A percentile compares a stretch with the other conserved stretches of the same genome.
phyloP scores from a whole-genome alignment of 2,797 vertebrate species.

The Cetoscarus ocellatus region DNA sequence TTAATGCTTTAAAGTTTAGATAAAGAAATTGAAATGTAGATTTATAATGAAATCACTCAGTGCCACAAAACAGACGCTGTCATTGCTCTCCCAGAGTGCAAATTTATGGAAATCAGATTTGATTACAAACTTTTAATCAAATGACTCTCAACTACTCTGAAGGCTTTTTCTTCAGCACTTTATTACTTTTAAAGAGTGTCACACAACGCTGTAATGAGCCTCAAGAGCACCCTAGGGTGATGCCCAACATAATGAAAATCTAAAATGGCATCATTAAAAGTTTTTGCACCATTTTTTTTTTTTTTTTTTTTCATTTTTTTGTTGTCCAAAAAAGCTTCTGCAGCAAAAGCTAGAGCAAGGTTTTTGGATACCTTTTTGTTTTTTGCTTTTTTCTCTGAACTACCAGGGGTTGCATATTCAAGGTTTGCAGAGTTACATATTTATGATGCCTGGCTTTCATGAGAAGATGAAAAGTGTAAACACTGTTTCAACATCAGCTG shows the following conservation, averaged over 20 bases:
- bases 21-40: background rate
- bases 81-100: background rate
- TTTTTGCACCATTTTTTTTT: background rate
- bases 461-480: too few species aligned
- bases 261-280: background rate
- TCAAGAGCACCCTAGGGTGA: background rate
- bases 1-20: background rate
- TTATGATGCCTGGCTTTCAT: too few species aligned
- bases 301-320: too few species aligned
- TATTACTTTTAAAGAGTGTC: slow-evolving; percentile 1
- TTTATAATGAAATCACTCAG: background rate
- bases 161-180: background rate
- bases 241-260: background rate
- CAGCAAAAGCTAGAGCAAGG: too few species aligned
- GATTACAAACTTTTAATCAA: slow-evolving; percentile 9
- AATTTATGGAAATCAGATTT: slow-evolving; percentile 9
- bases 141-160: background rate
- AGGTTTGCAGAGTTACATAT: too few species aligned
- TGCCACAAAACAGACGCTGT: too few species aligned
- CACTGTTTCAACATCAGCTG: too few species aligned
- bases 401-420: background rate
- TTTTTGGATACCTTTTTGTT: background rate
- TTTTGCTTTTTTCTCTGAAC: too few species aligned
- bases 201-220: background rate
- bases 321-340: background rate